Percentiles rank a stretch among this genome's conserved stretches.
Evolutionary conservation across 1,140 invertebrate genomes (phyloP).

Genomic region (Yoshiicerus persimilis): DNA sequence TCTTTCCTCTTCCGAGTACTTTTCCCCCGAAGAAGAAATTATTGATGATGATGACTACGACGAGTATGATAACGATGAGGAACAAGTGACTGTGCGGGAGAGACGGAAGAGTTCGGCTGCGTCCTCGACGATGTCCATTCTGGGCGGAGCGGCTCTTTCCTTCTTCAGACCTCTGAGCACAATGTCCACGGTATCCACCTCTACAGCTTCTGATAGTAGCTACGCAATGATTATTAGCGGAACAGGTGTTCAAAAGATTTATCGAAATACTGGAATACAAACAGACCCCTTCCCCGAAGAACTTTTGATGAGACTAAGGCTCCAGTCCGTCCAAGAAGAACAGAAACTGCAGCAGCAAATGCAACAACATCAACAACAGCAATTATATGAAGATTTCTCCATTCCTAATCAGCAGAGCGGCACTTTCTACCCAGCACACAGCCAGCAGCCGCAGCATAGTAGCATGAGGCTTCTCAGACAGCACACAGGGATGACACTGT

Average conservation of each 20-base stretch:
- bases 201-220: background rate
- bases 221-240: background rate
- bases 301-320: slow-evolving; percentile 31
- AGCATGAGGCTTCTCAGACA: background rate
- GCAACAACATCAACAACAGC: background rate
- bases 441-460: background rate
- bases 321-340: slow-evolving; percentile 53
- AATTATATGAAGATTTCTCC: background rate
- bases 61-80: slow-evolving; percentile 43
- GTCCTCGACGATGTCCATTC: slow-evolving; percentile 40
- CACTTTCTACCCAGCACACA: background rate
- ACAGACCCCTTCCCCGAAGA: slow-evolving; percentile 48
- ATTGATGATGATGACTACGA: slow-evolving; percentile 44
- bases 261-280: slow-evolving; percentile 41
- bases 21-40: background rate
- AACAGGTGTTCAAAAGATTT: slow-evolving; percentile 7
- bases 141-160: slow-evolving; percentile 36
- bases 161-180: background rate
- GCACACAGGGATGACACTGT: slow-evolving; percentile 26
- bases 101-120: slow-evolving; percentile 38
- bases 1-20: slow-evolving; percentile 3
- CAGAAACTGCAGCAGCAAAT: slow-evolving; percentile 51
- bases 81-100: slow-evolving; percentile 43
- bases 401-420: background rate
- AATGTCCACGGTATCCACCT: background rate